A percentile compares a stretch with the other conserved stretches of the same genome.
These are phyloP conservation scores for Chromobotia macracanthus DNA, from an alignment of 2,797 vertebrate species.

Conservation along the genomic window DNA sequence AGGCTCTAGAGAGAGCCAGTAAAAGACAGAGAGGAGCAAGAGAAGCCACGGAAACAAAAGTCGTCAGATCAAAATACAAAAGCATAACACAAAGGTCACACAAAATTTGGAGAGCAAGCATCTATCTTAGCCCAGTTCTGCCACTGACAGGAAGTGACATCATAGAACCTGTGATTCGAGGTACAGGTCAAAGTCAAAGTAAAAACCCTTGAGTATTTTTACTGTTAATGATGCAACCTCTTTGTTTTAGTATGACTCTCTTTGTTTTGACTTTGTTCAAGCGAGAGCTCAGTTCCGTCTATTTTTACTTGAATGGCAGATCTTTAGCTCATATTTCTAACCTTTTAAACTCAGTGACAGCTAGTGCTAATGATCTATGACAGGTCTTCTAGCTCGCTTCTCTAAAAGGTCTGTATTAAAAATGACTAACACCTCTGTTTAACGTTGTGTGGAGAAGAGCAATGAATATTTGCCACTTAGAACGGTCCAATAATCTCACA, in stretches of 20 bases:
- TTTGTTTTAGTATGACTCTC: conserved; percentile 18
- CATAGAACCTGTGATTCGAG: conserved; percentile 24
- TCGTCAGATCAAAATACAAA: conserved; percentile 32
- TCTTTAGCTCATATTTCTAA: conserved; percentile 30
- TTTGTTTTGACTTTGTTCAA: conserved; percentile 39
- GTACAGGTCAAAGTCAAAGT: background rate
- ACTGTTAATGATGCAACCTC: conserved; percentile 30
- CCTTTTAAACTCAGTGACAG: conserved; percentile 33
- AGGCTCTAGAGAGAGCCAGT: conserved; percentile 33
- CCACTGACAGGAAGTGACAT: conserved; percentile 38
- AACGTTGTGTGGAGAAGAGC: conserved; percentile 5
- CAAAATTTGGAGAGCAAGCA: conserved; percentile 41
- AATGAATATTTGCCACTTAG: background rate
- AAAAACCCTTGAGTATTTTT: conserved; percentile 10
- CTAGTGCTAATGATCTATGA: conserved; percentile 30
- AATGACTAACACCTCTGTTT: conserved; percentile 33
- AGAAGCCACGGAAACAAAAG: conserved; percentile 34
- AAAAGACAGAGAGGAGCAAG: conserved; percentile 27
- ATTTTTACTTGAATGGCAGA: conserved; percentile 34
- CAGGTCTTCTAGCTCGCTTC: conserved; percentile 9
- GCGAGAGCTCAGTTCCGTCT: conserved; percentile 2
- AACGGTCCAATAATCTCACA: conserved; percentile 6
- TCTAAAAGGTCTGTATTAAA: conserved; percentile 29
- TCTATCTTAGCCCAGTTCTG: conserved; percentile 45
- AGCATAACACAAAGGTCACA: conserved; percentile 29